These are phyloP conservation scores for Brachymystax lenok DNA, from an alignment of 2,797 vertebrate species.

Conservation along the genomic window DNA sequence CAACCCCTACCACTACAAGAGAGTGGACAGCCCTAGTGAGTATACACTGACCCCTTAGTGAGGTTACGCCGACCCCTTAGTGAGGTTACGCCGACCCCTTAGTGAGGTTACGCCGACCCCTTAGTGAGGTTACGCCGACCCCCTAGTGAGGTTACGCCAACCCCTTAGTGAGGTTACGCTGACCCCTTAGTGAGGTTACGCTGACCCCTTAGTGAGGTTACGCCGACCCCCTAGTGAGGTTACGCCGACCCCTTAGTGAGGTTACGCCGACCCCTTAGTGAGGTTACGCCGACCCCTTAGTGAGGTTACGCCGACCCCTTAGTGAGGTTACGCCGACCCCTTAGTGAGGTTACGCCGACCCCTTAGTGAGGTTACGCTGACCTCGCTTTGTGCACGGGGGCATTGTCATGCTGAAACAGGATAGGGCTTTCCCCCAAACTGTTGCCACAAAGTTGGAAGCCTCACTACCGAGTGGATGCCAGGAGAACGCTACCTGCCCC, in stretches of 20 bases:
- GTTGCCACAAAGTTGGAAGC: no score
- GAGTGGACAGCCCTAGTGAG: constrained; percentile 82
- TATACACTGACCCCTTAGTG: constrained; percentile 39
- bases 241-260: neutral
- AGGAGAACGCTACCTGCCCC: no score
- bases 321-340: neutral
- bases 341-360: neutral
- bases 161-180: neutral
- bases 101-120: neutral
- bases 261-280: no score
- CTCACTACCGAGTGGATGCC: no score
- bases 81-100: neutral
- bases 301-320: neutral
- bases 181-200: neutral
- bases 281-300: neutral
- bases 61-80: constrained; percentile 31
- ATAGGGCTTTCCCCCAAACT: no score
- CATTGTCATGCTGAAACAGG: no score
- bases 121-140: neutral
- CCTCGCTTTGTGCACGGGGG: no score
- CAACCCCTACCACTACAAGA: constrained; percentile 84
- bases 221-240: neutral
- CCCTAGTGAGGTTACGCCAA: neutral
- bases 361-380: neutral
- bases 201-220: neutral